phyloP scores from a whole-genome alignment of 2,888 invertebrate species.

The Acheta domesticus region DNA sequence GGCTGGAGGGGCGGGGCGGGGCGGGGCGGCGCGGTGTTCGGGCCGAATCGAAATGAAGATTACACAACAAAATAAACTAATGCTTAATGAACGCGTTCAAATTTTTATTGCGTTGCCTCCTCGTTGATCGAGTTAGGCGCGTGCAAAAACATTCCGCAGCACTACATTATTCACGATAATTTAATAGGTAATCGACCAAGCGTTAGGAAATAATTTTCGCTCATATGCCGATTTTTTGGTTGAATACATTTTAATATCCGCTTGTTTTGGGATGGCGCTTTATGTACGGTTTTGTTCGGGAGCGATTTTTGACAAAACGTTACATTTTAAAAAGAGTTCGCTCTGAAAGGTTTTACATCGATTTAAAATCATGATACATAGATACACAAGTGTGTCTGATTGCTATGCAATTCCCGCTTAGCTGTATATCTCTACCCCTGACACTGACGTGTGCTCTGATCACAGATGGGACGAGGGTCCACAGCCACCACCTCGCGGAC shows the following conservation, averaged over 20 bases:
- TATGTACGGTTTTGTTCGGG: not conserved
- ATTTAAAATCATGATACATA: too few species aligned
- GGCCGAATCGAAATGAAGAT: not conserved
- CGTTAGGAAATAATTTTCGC: slow-evolving; percentile 3
- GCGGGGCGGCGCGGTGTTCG: not conserved
- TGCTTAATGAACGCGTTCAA: slow-evolving; percentile 4
- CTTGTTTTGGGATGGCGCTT: not conserved
- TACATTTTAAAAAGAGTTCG: not conserved
- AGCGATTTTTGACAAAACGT: not conserved
- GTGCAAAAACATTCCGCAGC: slow-evolving; percentile 1
- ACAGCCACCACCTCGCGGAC: too few species aligned
- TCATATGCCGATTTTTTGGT: slow-evolving; percentile 18
- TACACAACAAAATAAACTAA: slow-evolving; percentile 10
- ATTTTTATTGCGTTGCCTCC: slow-evolving; percentile 1
- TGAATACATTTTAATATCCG: slow-evolving; percentile 18
- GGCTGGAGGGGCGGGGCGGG: not conserved
- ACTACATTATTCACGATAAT: slow-evolving; percentile 7
- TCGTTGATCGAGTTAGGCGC: slow-evolving; percentile 5
- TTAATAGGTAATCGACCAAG: slow-evolving; percentile 9
- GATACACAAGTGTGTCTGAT: too few species aligned
- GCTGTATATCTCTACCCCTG: too few species aligned
- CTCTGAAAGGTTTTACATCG: not conserved
- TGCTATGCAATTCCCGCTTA: too few species aligned
- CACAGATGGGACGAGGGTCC: too few species aligned
- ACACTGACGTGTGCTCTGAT: too few species aligned